phyloP scores from a whole-genome alignment of 2,888 invertebrate species.

The Endotricha flammealis region DNA sequence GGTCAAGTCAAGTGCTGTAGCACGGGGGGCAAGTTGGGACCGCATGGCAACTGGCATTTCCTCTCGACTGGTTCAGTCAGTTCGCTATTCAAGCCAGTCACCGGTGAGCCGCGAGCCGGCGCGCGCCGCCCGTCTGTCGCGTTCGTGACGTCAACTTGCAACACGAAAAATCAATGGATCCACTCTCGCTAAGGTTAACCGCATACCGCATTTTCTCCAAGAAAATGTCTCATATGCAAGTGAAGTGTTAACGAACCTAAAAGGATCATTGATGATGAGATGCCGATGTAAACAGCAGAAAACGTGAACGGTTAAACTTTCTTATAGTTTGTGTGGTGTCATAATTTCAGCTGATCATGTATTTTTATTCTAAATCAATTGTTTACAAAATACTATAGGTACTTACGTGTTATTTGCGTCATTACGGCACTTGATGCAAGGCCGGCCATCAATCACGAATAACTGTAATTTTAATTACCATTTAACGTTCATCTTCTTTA shows the following conservation, averaged over 20 bases:
- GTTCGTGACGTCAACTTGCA: conserved; percentile 64
- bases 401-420: neutral
- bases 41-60: conserved; percentile 68
- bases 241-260: conserved; percentile 54
- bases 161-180: conserved; percentile 75
- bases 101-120: conserved; percentile 68
- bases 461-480: conserved; percentile 1
- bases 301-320: conserved; percentile 65
- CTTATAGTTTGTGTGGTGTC: conserved; percentile 64
- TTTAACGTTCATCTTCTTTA: neutral
- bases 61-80: conserved; percentile 44
- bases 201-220: conserved; percentile 73
- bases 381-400: neutral
- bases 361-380: neutral
- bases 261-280: conserved; percentile 34
- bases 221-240: conserved; percentile 71
- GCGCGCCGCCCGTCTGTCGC: conserved; percentile 66
- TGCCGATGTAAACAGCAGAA: conserved; percentile 41
- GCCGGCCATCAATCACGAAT: neutral
- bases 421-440: neutral
- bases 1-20: conserved; percentile 52
- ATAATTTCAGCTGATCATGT: conserved; percentile 46
- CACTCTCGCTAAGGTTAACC: conserved; percentile 60
- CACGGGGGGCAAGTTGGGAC: conserved; percentile 44
- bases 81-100: conserved; percentile 43